Evolutionary conservation across 2,113 vertebrate genomes (phyloP), one percentile per base, ranked within the genome.

Genomic region (Muntiacus reevesi): DNA sequence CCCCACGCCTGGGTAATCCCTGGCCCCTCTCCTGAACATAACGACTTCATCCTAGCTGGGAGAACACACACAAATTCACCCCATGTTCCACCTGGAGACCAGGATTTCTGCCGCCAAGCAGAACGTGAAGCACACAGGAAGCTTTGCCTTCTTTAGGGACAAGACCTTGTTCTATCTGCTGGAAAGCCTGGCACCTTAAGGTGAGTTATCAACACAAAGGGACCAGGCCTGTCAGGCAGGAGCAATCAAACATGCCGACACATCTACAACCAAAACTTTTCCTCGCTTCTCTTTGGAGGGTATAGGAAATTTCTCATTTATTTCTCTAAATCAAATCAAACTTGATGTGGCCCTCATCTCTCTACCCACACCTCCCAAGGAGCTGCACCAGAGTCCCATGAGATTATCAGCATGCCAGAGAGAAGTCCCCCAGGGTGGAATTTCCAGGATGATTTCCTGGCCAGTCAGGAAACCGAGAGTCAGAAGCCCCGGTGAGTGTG

Each of bases 301-400:
- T 57, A 4, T 54, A 90, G 25, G 55, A 52, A 27, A 93, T 16
- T 13, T 59, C 28, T 4, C 14, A 5, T 47, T 96, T 96, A 15
- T 30, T 96, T 97, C 87, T 78, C 78, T 82, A 84, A 91, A 57
- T 47, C 30, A 57, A 71, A 43, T 87, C 90, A 92, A 64, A 85
- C 2, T 21, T 47, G 40, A 71, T 45, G 33, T 87, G 67, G n/a
- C n/a, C 54, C 90, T 93, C 7, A 27, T 45, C 6, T 30, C 21
- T 71, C 55, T 5, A 67, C 27, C 14, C 19, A 36, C 1, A 30
- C 13, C 45, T 87, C 64, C 15, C 5, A 7, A 23, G 43, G 12
- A 11, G 6, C 3, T 5, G 36, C 19, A 67, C 6, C 47, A 74
- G 60, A 62, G 91, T 91, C 78, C 89, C 3, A 6, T 1, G 43